Evolutionary conservation across 1,140 invertebrate species (phyloP), one percentile per base, ranked within the genome.

Genomic region (Lucilia cuprina): DNA sequence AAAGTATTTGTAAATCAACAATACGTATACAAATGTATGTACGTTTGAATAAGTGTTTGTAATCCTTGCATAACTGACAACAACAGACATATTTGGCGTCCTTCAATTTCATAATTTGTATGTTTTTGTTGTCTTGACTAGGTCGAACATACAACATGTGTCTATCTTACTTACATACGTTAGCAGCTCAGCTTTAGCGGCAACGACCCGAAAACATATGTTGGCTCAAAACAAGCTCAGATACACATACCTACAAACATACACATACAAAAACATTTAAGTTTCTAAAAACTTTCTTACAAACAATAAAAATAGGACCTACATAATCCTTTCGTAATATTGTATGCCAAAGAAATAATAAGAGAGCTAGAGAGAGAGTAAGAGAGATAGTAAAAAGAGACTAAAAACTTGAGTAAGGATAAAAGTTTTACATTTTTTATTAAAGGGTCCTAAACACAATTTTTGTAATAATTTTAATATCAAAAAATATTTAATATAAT

Each of bases 121-220:
- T 21, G 77, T 50, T 47, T 80, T 47, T 80, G 77, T 80, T 80
- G 41, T 80, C 13, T 80, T 70, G 8, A 70, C 21, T 19, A 21
- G 65, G 65, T 50, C 41, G 41, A 41, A 19, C 17, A n/a, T 41
- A 19, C 77, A 50, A 50, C 41, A 47, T 49, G 77, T 30, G 77
- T 77, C 30, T 80, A 12, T 19, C 21, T 78, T 12, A 9, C 41
- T n/a, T 78, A 78, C 75, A 78, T 41, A 2, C 75, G 75, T 60
- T 70, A n/a, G 13, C 82, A n/a, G 82, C 82, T 82, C 84, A 82
- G 84, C 65, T 70, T 55, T 70, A 82, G 84, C 84, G 84, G 84
- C 84, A 83, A 83, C 88, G 86, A 86, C 88, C 87, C 87, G 87
- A 87, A 89, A 90, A 90, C 89, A 89, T 89, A 89, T 90, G 89